Percentiles rank a stretch among this genome's conserved stretches.
Conservation (phyloP, 53 echinoderm and acorn worm species). For the Apostichopus leukothele region DNA sequence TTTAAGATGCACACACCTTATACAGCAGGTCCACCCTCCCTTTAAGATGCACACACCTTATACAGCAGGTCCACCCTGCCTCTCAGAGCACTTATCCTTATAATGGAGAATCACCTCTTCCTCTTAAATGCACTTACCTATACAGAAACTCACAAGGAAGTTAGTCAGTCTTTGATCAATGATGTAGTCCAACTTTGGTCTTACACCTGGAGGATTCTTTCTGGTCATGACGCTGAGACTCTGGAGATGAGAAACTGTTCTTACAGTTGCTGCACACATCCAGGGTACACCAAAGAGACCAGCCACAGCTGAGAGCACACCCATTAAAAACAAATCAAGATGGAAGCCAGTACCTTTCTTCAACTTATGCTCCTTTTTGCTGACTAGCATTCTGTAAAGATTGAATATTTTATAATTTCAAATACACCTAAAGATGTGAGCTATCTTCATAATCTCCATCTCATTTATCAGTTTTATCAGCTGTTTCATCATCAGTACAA, state of each 20-base stretch:
- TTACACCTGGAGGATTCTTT: constrained; percentile 92
- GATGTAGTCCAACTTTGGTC: constrained; percentile 85
- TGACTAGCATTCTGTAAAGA: constrained; percentile 71
- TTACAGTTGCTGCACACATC: constrained; percentile 94
- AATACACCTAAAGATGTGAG: too few relatives aligned
- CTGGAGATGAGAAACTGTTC: constrained; percentile 86
- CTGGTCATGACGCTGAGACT: constrained; percentile 88
- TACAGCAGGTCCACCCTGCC: too few relatives aligned
- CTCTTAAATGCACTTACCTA: constrained; percentile 65
- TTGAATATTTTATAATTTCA: not conserved
- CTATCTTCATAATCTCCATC: too few relatives aligned
- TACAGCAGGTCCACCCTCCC: too few relatives aligned
- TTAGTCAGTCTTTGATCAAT: constrained; percentile 97
- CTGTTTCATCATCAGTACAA: too few relatives aligned
- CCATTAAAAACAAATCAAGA: constrained; percentile 93
- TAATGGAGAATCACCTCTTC: too few relatives aligned
- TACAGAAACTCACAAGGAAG: constrained; percentile 88
- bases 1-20: too few relatives aligned
- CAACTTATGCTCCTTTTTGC: constrained; percentile 89
- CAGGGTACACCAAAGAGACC: constrained; percentile 90
- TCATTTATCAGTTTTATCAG: too few relatives aligned
- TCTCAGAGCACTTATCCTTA: too few relatives aligned
- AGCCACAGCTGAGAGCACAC: constrained; percentile 66
- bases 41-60: too few relatives aligned
- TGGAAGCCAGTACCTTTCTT: constrained; percentile 95